A percentile compares a stretch with the other conserved stretches of the same genome.
Conservation (phyloP, 2,113 vertebrate genomes). For the Salvelinus sp. region DNA sequence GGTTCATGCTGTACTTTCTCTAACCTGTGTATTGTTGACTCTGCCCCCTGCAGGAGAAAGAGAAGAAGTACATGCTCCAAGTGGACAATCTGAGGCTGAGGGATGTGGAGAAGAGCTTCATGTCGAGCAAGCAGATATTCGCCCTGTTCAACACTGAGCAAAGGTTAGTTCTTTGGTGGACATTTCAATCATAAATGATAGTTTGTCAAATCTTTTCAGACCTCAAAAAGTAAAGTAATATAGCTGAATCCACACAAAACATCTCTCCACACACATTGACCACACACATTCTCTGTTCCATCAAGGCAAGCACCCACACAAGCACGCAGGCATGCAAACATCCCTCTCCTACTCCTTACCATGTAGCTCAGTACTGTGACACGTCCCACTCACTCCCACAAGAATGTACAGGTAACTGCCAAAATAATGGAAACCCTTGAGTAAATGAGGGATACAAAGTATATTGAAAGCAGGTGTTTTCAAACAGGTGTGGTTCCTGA, state of each 20-base stretch:
- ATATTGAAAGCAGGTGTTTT: too few species aligned
- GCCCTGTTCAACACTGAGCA: conserved; percentile 99
- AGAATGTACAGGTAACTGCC: not conserved
- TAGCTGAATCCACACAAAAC: too few species aligned
- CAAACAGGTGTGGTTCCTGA: too few species aligned
- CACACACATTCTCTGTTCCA: not conserved
- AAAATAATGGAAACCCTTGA: too few species aligned
- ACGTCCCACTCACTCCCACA: not conserved
- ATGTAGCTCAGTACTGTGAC: not conserved
- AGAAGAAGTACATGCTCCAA: conserved; percentile 98
- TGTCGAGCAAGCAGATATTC: conserved; percentile 99
- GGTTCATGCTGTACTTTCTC: conserved; percentile 39
- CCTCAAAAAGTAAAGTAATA: not conserved
- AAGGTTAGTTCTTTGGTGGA: conserved; percentile 73
- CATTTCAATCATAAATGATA: too few species aligned
- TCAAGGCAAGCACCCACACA: not conserved
- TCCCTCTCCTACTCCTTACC: not conserved
- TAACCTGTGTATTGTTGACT: conserved; percentile 10
- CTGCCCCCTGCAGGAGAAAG: conserved; percentile 86
- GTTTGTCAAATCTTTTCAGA: too few species aligned
- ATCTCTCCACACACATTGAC: too few species aligned
- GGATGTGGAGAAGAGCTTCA: conserved; percentile 96
- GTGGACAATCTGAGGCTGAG: conserved; percentile 96
- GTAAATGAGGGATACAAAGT: too few species aligned
- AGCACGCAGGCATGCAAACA: not conserved